phyloP scores from a whole-genome alignment of 2,888 invertebrate species.

The Dynastes maya region DNA sequence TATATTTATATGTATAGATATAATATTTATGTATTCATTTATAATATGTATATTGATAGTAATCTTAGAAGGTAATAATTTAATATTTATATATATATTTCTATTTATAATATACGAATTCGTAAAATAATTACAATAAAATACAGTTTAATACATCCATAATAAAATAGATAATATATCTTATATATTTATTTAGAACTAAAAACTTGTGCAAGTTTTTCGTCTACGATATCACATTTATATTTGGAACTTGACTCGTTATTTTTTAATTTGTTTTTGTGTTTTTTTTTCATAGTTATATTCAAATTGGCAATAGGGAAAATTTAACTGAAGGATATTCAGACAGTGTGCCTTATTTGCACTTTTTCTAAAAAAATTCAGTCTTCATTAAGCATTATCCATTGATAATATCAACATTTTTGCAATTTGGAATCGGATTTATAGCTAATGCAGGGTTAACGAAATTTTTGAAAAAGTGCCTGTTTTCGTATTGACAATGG shows the following conservation, averaged over 20 bases:
- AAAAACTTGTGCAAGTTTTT: conserved; percentile 66
- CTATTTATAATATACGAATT: conserved; percentile 46
- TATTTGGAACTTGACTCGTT: conserved; percentile 59
- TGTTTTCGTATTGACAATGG: conserved; percentile 3
- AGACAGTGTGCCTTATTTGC: conserved; percentile 28
- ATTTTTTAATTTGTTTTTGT: conserved; percentile 26
- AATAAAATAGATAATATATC: conserved; percentile 56
- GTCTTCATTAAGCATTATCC: conserved; percentile 36
- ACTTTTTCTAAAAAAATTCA: conserved; percentile 32
- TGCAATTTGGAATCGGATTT: not conserved
- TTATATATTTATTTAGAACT: conserved; percentile 58
- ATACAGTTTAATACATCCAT: conserved; percentile 55
- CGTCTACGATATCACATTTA: conserved; percentile 68
- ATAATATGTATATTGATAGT: conserved; percentile 51
- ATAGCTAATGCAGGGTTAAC: not conserved
- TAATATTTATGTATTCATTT: conserved; percentile 39
- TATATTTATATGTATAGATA: conserved; percentile 53
- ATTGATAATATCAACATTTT: conserved; percentile 33
- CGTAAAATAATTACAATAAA: conserved; percentile 56
- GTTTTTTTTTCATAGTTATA: conserved; percentile 30
- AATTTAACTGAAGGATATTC: conserved; percentile 37
- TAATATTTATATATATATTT: conserved; percentile 45
- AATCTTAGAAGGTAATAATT: conserved; percentile 49
- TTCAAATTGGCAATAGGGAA: conserved; percentile 45
- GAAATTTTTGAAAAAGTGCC: not conserved